Percentiles rank a stretch among this genome's conserved stretches.
Evolutionary conservation across 2,888 invertebrate species (phyloP).

Genomic region (Yponomeuta plumbellus): DNA sequence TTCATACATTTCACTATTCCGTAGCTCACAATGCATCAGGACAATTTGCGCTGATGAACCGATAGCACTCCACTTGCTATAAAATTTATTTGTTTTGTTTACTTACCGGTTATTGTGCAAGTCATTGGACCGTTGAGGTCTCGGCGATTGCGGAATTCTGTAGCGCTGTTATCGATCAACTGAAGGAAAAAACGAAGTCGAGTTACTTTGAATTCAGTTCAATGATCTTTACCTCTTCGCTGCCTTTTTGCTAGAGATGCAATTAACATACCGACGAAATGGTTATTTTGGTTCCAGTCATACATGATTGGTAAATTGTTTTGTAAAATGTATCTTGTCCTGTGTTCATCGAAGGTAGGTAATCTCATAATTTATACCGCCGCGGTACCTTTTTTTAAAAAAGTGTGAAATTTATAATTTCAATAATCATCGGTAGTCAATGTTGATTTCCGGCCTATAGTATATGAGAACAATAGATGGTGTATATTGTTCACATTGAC

Average conservation of each 20-base stretch:
- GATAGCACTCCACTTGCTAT: neutral
- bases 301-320: slow-evolving; percentile 37
- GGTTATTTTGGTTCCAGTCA: slow-evolving; percentile 35
- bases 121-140: slow-evolving; percentile 7
- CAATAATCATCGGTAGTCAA: slow-evolving; percentile 9
- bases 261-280: slow-evolving; percentile 7
- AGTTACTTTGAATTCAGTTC: slow-evolving; percentile 1
- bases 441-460: slow-evolving; percentile 11
- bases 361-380: slow-evolving; percentile 5
- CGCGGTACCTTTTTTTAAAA: neutral
- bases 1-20: neutral
- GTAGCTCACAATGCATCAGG: neutral
- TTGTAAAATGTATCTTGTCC: slow-evolving; percentile 37
- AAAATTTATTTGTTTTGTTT: neutral
- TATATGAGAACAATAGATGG: neutral
- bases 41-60: slow-evolving; percentile 16
- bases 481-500: neutral
- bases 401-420: slow-evolving; percentile 12
- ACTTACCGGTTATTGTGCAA: slow-evolving; percentile 1
- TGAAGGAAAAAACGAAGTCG: neutral
- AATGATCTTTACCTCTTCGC: neutral
- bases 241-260: neutral
- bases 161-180: neutral
- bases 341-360: slow-evolving; percentile 8
- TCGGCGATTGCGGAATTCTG: slow-evolving; percentile 1